Conservation (phyloP, 1,140 invertebrate genomes). For the Eurosta solidaginis region DNA sequence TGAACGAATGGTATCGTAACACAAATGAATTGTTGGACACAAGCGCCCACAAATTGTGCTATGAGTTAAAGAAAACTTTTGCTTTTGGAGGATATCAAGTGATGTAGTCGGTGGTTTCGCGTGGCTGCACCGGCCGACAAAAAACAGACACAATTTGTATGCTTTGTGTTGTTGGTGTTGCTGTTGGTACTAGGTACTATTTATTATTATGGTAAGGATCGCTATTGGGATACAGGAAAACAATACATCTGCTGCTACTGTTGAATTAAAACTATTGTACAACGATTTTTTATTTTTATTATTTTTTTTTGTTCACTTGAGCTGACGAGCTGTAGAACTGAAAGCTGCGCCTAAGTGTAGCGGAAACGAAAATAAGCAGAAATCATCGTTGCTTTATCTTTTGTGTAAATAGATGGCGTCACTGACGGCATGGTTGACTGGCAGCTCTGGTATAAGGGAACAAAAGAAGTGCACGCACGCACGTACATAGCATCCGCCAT, state of each 20-base stretch:
- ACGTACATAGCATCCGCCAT: too few relatives aligned
- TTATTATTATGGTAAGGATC: conserved; percentile 19
- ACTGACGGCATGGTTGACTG: background rate
- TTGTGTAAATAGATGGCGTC: background rate
- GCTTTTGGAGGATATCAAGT: background rate
- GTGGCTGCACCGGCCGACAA: background rate
- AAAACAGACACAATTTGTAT: background rate
- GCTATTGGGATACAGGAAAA: background rate
- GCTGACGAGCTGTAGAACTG: too few relatives aligned
- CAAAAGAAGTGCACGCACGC: background rate
- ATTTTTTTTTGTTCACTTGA: too few relatives aligned
- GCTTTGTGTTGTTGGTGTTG: too few relatives aligned
- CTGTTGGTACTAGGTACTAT: conserved; percentile 9
- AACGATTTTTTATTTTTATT: too few relatives aligned
- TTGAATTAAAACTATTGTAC: conserved; percentile 20
- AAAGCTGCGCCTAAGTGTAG: background rate
- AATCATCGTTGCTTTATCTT: conserved; percentile 16
- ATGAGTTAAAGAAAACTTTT: background rate
- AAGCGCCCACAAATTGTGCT: background rate
- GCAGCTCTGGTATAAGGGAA: too few relatives aligned
- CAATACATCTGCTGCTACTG: background rate
- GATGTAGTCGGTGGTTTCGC: too few relatives aligned
- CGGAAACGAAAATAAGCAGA: background rate
- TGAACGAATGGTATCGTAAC: background rate
- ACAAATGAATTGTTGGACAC: background rate